phyloP scores from a whole-genome alignment of 2,113 vertebrate genomes.

The Nothoprocta pentlandii region DNA sequence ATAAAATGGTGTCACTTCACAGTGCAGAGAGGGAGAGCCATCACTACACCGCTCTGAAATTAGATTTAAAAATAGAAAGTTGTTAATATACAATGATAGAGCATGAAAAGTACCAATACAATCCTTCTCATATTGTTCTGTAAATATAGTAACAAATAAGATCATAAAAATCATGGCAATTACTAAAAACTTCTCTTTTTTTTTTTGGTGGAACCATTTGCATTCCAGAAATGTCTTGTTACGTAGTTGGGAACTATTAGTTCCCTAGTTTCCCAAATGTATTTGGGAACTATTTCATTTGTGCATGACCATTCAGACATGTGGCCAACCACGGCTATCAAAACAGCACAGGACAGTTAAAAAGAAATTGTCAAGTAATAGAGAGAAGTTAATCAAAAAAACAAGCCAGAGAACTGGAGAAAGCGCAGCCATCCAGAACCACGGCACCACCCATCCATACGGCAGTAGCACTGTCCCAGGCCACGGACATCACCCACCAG shows the following conservation, averaged over 20 bases:
- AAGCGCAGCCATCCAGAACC: not conserved
- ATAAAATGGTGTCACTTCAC: not conserved
- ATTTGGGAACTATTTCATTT: not conserved
- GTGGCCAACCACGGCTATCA: not conserved
- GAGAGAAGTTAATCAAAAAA: not conserved
- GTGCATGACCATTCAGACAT: not conserved
- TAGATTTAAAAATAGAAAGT: not conserved
- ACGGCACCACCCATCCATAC: not conserved
- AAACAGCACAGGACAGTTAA: not conserved
- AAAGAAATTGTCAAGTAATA: not conserved
- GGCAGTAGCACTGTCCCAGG: not conserved
- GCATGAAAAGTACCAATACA: not conserved
- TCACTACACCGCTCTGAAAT: not conserved
- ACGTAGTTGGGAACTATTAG: not conserved
- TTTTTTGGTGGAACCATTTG: not conserved
- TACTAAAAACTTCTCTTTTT: not conserved
- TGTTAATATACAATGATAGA: not conserved
- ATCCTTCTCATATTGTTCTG: not conserved
- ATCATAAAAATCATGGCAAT: not conserved
- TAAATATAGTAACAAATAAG: not conserved
- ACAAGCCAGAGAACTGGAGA: not conserved
- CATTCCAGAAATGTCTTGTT: not conserved
- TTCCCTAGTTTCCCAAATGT: not conserved
- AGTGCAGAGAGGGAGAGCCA: not conserved
- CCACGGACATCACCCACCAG: rapidly evolving